A percentile compares a stretch with the other conserved stretches of the same genome.
Evolutionary conservation across 1,140 invertebrate species (phyloP).

Genomic region (Oryctes rhinoceros): DNA sequence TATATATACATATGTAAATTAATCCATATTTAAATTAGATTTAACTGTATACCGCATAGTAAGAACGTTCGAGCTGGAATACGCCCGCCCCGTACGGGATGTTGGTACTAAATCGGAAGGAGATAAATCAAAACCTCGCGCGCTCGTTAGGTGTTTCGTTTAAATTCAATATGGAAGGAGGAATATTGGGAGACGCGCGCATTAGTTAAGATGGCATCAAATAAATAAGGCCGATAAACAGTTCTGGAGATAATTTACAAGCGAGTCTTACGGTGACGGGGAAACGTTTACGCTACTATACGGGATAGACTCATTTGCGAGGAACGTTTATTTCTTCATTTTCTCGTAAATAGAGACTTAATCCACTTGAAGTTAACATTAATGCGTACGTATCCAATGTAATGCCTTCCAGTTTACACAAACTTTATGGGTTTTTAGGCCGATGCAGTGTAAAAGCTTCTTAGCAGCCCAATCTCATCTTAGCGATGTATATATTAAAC

Average conservation of each 20-base stretch:
- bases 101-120: conserved; percentile 26
- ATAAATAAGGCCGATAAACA: neutral
- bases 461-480: too few species aligned
- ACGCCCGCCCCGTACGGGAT: neutral
- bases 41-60: conserved; percentile 17
- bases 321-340: too few species aligned
- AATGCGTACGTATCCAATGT: too few species aligned
- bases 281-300: too few species aligned
- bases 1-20: conserved; percentile 38
- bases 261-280: neutral
- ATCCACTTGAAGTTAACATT: too few species aligned
- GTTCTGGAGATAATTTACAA: neutral
- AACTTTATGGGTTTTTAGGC: too few species aligned
- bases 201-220: conserved; percentile 13
- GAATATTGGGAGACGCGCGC: conserved; percentile 5
- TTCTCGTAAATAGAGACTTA: too few species aligned
- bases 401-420: too few species aligned
- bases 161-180: conserved; percentile 28
- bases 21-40: conserved; percentile 38
- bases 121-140: conserved; percentile 34
- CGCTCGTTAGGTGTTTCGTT: conserved; percentile 22
- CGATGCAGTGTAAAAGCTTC: too few species aligned
- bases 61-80: neutral
- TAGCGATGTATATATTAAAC: too few species aligned
- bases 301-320: too few species aligned